Evolutionary conservation across 2,113 vertebrate species (phyloP).

Genomic region (Tinamus guttatus): DNA sequence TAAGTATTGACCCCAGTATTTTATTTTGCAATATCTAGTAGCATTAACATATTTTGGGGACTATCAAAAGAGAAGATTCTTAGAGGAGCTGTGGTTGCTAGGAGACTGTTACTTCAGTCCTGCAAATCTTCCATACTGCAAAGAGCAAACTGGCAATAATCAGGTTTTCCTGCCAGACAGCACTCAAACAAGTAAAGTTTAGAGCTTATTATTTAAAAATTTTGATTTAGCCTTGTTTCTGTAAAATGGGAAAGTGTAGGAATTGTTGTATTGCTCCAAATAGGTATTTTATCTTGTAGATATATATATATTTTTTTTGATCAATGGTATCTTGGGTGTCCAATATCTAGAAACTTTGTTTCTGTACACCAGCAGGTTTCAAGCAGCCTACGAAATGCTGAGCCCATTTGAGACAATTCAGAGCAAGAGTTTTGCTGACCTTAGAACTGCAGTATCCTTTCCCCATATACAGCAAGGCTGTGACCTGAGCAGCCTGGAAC

Average conservation of each 20-base stretch:
- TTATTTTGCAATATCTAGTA: constrained; percentile 54
- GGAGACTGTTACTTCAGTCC: constrained; percentile 70
- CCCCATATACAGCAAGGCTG: fast-evolving
- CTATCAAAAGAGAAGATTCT: constrained; percentile 68
- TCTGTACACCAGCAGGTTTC: background rate
- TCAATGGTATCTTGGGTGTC: background rate
- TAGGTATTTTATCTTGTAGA: background rate
- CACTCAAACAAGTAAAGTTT: constrained; percentile 49
- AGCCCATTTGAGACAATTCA: background rate
- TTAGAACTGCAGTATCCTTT: background rate
- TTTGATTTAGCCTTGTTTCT: background rate
- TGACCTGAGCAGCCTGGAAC: background rate
- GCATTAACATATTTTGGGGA: constrained; percentile 74
- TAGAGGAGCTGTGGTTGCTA: constrained; percentile 75
- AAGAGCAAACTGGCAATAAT: constrained; percentile 62
- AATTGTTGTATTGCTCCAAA: background rate
- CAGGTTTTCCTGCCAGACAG: constrained; percentile 43
- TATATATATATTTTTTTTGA: background rate
- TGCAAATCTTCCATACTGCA: constrained; percentile 59
- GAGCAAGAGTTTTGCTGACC: background rate
- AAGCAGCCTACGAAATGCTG: background rate
- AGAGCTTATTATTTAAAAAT: background rate
- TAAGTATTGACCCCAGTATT: constrained; percentile 6
- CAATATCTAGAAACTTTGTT: background rate
- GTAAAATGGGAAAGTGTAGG: background rate